phyloP scores from a whole-genome alignment of 2,888 invertebrate species.

The Chrysopilus asiliformis region DNA sequence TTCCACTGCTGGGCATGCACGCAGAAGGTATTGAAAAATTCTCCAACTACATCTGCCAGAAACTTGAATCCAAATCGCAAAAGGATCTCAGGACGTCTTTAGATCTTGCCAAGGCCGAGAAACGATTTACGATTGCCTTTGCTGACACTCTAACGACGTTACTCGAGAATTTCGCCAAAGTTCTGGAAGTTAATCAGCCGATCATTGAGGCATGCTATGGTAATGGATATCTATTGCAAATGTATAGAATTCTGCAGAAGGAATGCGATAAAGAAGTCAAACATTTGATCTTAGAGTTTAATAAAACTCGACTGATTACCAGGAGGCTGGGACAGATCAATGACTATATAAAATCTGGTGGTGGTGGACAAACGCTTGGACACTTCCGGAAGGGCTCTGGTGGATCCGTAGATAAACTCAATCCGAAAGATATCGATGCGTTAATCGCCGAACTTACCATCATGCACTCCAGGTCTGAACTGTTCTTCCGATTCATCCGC shows the following conservation, averaged over 20 bases:
- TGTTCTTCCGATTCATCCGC: slow-evolving; percentile 79
- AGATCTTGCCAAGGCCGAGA: slow-evolving; percentile 50
- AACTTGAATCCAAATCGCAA: slow-evolving; percentile 52
- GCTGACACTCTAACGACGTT: slow-evolving; percentile 74
- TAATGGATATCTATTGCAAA: slow-evolving; percentile 55
- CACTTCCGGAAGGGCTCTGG: slow-evolving; percentile 33
- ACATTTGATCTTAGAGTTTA: slow-evolving; percentile 57
- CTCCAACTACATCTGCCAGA: slow-evolving; percentile 70
- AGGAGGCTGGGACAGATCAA: slow-evolving; percentile 49
- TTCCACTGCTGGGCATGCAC: slow-evolving; percentile 85
- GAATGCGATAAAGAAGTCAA: slow-evolving; percentile 59
- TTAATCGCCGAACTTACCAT: slow-evolving; percentile 82
- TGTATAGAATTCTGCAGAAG: slow-evolving; percentile 58
- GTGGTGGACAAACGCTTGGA: slow-evolving; percentile 22
- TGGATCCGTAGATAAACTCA: slow-evolving; percentile 42
- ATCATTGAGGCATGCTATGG: slow-evolving; percentile 83
- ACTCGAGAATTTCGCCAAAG: slow-evolving; percentile 72
- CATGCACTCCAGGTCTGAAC: slow-evolving; percentile 77
- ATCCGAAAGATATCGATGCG: slow-evolving; percentile 76
- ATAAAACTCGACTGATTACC: slow-evolving; percentile 49
- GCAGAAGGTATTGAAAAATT: slow-evolving; percentile 80
- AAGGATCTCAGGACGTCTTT: slow-evolving; percentile 57
- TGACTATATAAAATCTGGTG: slow-evolving; percentile 40
- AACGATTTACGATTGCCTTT: slow-evolving; percentile 61
- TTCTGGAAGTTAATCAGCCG: slow-evolving; percentile 78